Conservation (phyloP, 1,140 invertebrate genomes). For the Stegodyphus mimosarum region DNA sequence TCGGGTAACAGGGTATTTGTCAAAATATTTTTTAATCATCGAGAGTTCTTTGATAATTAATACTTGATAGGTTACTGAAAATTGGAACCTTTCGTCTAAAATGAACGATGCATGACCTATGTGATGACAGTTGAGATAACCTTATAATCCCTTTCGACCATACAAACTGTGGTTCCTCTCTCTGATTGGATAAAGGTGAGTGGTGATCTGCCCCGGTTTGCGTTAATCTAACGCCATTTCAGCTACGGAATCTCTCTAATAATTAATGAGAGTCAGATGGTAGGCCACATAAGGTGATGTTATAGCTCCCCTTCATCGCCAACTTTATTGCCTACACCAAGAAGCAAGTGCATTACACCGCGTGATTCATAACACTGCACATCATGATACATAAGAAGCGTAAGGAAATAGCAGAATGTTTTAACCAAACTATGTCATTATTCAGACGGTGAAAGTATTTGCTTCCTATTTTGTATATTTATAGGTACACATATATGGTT, state of each 20-base stretch:
- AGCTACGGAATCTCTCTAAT: not conserved
- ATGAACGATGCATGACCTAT: not conserved
- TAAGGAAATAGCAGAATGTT: no score
- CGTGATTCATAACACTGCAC: no score
- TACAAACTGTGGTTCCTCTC: not conserved
- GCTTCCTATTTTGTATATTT: no score
- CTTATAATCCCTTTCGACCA: not conserved
- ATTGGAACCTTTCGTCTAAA: not conserved
- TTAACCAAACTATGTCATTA: no score
- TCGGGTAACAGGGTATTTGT: no score
- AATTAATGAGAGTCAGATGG: not conserved
- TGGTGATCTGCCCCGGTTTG: not conserved
- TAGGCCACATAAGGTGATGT: not conserved
- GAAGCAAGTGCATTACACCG: not conserved
- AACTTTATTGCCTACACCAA: not conserved
- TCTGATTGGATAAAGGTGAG: constrained; percentile 1
- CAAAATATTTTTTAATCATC: no score
- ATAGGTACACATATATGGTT: no score
- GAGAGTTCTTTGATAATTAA: no score
- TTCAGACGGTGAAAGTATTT: no score
- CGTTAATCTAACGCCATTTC: not conserved
- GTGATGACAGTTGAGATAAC: not conserved
- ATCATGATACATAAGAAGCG: no score
- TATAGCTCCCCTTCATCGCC: not conserved
- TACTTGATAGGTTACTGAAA: not conserved